Percentiles rank a stretch among this genome's conserved stretches.
Evolutionary conservation across 2,888 invertebrate genomes (phyloP).

Genomic region (Agrochola circellaris): DNA sequence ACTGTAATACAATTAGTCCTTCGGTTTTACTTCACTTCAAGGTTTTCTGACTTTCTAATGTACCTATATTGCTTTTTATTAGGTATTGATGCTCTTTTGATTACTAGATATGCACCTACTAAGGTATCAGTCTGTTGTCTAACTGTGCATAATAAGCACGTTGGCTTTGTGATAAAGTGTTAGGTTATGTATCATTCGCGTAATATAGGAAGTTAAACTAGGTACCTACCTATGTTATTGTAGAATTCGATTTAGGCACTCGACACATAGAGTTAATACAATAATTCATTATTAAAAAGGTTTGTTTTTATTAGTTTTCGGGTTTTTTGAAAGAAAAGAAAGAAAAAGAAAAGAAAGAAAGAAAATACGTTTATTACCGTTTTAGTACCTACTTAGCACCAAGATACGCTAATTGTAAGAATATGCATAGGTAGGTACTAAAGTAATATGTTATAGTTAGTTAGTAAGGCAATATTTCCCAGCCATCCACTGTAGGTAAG

Average conservation of each 20-base stretch:
- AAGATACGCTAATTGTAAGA: background rate
- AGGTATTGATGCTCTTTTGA: background rate
- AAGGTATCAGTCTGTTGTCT: background rate
- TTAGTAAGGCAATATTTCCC: background rate
- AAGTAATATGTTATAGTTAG: background rate
- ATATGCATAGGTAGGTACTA: background rate
- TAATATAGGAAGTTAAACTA: background rate
- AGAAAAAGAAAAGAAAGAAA: no score
- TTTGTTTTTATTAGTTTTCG: background rate
- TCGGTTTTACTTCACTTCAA: background rate
- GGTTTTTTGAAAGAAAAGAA: no score
- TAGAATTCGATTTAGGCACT: background rate
- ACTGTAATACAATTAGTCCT: slow-evolving; percentile 19
- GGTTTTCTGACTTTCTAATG: slow-evolving; percentile 1
- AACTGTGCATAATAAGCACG: background rate
- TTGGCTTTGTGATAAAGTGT: background rate
- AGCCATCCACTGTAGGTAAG: background rate
- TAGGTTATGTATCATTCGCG: background rate
- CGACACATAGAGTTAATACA: background rate
- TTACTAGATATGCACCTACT: background rate
- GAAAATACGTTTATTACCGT: no score
- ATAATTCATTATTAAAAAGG: background rate
- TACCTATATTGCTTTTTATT: background rate
- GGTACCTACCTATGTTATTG: background rate
- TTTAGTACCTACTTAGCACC: background rate